Evolutionary conservation across 2,797 vertebrate genomes (phyloP), one percentile per base, ranked within the genome.

Genomic region (Malurus leucopterus): DNA sequence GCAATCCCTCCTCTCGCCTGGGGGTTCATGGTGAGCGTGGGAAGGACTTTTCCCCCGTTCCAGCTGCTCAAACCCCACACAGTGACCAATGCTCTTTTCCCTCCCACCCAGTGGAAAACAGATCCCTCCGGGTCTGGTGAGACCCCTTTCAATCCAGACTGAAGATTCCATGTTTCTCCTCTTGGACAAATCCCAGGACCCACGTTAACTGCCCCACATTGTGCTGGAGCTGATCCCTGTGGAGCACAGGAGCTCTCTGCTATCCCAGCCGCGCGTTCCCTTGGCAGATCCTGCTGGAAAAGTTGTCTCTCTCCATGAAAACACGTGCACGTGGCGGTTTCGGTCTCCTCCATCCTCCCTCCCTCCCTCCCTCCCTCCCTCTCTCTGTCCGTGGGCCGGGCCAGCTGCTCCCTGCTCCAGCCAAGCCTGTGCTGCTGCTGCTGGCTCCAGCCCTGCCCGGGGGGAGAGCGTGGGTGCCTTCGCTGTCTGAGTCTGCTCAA

Each of bases 391-490:
- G 58, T 21, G 44, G 47, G 30, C 86, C 3, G 57, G 68, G 15
- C 95, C 92, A 91, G 88, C 94, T 93, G 91, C 75, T 84, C 88
- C 63, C 50, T 14, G 80, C 88, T 92, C 89, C 68, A 67, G 93
- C 95, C 93, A 94, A 93, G 72, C 81, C 76, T 27, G 40, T 15
- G 89, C 81, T 95, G 93, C 91, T 63, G 86, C 29, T 90, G 63
- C 90, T 86, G 87, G 86, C 93, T 93, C 53, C 70, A 62, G 71
- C 74, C 57, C 67, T 70, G 63, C 77, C 47, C 1, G 1, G 54
- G 70, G 77, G 59, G 49, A 70, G 65, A 64, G 76, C 29, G 49
- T 24, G 88, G 59, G 65, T 50, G 87, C 59, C 47, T 83, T 44
- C 2, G 4, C 82, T 69, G 46, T 24, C 73, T 23, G 43, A 62